Base-by-base conservation (phyloP, 1,140 invertebrate species). In the Conus betulinus region DNA sequence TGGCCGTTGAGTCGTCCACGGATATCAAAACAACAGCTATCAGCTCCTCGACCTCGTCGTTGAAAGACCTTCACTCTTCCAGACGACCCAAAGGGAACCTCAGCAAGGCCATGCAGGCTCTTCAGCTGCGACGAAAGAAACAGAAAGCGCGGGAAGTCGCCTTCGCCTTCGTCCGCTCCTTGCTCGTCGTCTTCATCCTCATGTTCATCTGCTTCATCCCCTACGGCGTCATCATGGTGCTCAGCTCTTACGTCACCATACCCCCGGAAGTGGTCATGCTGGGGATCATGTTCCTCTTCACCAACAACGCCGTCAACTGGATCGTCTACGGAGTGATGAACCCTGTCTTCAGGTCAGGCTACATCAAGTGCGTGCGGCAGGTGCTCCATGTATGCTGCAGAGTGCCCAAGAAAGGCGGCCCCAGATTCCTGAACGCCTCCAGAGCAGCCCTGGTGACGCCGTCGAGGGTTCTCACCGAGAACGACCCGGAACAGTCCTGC, bases 321-420 rank as follows among this genome's bases (percentile, higher is more conserved):
- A 79, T 87, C 52, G 74, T 87, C 51, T 87, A 87, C 53, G 85
- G 85, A 3, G 85, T 71, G 10, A 87, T 87, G 85, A 87, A 87
- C 57, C 51, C 85, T 0, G 63, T 74, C 1, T 87, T 87, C 85
- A 74, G 74, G 17, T 17, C 15, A 3, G 85, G 67, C 74, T 87
- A 87, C 85, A 52, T 57, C 39, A 78, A 27, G 55, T 60, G 39
- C 23, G n/a, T 23, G 17, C 8, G 81, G 52, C 15, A 23, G 15
- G 8, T 71, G 67, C 20, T 15, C 5, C 5, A 8, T 5, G 67
- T 23, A 17, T 71, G 67, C 67, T 57, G 55, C 13, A 6, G 23
- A 17, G 23, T 71, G 67, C 8, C 5, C 8, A 7, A 71, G 57
- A 10, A 60, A 60, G 17, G 57, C 7, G 57, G 57, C 8, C 57